Conservation (phyloP, 2,113 vertebrate species). For the Poeciliopsis turrubarensis region DNA sequence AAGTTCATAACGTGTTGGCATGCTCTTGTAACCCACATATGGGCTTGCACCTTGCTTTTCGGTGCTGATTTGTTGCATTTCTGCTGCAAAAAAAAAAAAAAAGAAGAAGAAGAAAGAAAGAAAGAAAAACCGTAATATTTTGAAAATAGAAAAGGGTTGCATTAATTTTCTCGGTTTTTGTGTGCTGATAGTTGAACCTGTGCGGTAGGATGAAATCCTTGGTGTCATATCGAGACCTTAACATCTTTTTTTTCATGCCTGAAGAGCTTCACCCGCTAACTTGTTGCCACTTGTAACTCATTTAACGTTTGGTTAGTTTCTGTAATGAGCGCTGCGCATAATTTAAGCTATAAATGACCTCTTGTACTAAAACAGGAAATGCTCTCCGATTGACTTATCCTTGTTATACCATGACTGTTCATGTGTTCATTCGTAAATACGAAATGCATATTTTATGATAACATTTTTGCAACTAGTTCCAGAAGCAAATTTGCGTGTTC, state of each 20-base stretch:
- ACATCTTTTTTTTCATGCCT: constrained; percentile 1
- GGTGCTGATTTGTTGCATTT: neutral
- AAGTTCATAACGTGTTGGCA: constrained; percentile 54
- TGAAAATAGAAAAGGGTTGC: neutral
- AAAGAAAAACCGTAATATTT: neutral
- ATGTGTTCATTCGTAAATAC: neutral
- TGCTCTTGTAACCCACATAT: constrained; percentile 5
- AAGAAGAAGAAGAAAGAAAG: neutral
- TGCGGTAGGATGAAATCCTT: neutral
- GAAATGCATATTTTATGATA: neutral
- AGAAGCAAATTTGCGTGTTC: neutral
- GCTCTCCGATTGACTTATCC: neutral
- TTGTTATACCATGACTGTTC: neutral
- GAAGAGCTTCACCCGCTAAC: constrained; percentile 34
- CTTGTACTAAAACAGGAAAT: neutral
- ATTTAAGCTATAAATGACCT: neutral
- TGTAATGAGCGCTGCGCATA: constrained; percentile 7
- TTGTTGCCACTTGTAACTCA: constrained; percentile 68
- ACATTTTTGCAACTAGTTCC: neutral
- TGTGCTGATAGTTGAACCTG: neutral
- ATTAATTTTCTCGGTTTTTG: neutral
- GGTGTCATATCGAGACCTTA: neutral
- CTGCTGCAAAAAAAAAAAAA: neutral
- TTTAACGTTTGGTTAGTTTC: constrained; percentile 25
- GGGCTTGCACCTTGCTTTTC: constrained; percentile 1